Base-by-base conservation (phyloP, 2,888 invertebrate species). In the Phaedon cochleariae region DNA sequence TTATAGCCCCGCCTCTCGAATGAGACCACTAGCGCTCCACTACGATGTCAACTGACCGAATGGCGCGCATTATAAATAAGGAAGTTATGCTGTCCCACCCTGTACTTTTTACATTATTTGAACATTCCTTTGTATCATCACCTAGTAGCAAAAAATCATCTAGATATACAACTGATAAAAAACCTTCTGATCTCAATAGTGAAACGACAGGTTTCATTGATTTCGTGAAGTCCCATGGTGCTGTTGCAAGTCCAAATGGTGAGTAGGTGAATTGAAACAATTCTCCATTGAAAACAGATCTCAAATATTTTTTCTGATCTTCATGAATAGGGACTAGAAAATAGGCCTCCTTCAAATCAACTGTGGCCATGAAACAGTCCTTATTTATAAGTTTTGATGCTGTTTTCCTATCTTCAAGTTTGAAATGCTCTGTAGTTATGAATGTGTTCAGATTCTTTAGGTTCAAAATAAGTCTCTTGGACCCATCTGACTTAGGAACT, bases 201-300 rank as follows among this genome's bases (percentile, higher is more conserved):
- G 45, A 37, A 5, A 73, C 29, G 12, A 71, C 65, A 17, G 71
- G 65, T 62, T 71, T 72, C 52, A 75, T 26, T 20, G 74, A 20
- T 45, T 76, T 76, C 9, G 75, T 76, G 65, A 75, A 74, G n/a
- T n/a, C n/a, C n/a, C n/a, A n/a, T n/a, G 26, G 26, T 26, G 26
- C 15, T 74, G 46, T 31, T 41, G 71, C 15, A 74, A 75, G 26
- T 9, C 74, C 74, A 22, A 67, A 67, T 15, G 73, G 73, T 10
- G 74, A 54, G 12, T 67, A 73, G 1, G 55, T 62, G 54, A 72
- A 76, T 46, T 74, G 66, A 49, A 61, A 76, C 10, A 69, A 9
- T n/a, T 68, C 65, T 0, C 54, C 67, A 10, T 68, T 21, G 60
- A 72, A 76, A 2, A 6, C 9, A 45, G 75, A 75, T 5, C 73